Base-by-base conservation (phyloP, 2,888 invertebrate genomes). In the Salpingus planirostris region DNA sequence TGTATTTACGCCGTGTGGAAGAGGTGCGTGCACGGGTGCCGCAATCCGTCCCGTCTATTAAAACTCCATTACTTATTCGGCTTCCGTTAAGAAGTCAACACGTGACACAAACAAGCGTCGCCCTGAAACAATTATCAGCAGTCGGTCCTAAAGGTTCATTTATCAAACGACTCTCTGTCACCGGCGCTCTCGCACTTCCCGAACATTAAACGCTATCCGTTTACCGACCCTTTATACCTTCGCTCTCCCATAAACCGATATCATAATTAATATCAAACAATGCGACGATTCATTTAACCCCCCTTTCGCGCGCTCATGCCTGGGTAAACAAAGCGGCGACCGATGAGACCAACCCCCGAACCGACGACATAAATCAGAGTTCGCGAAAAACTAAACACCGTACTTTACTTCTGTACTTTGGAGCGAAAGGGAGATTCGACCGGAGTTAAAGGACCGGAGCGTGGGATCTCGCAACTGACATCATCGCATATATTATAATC, bases 221-320 rank as follows among this genome's bases (percentile, higher is more conserved):
- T 52, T 50, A 40, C 40, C 39, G 43, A 47, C 45, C 47, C 48
- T 41, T 42, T n/a, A n/a, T n/a, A n/a, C n/a, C n/a, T n/a, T n/a
- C n/a, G n/a, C n/a, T 40, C 42, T 42, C 50, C 54, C 47, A 48
- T 52, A 54, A 55, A 53, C 56, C 52, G 52, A 57, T 54, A 49
- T 44, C 48, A 50, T 54, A 58, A 59, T 59, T 59, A 59, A 59
- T 59, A 57, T 57, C 55, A 58, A 58, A 57, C 58, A 52, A 50
- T 49, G 45, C 47, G 50, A 53, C 54, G 49, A 53, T 55, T 54
- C 51, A 49, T 50, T 56, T 50, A 49, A 51, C 49, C 49, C 52
- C 10, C 54, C 50, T n/a, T n/a, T n/a, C n/a, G n/a, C n/a, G n/a
- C n/a, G n/a, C n/a, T n/a, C n/a, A n/a, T n/a, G n/a, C n/a, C n/a